These are phyloP conservation scores for Shargacucullia verbasci DNA, from an alignment of 2,888 invertebrate species.

Conservation along the genomic window DNA sequence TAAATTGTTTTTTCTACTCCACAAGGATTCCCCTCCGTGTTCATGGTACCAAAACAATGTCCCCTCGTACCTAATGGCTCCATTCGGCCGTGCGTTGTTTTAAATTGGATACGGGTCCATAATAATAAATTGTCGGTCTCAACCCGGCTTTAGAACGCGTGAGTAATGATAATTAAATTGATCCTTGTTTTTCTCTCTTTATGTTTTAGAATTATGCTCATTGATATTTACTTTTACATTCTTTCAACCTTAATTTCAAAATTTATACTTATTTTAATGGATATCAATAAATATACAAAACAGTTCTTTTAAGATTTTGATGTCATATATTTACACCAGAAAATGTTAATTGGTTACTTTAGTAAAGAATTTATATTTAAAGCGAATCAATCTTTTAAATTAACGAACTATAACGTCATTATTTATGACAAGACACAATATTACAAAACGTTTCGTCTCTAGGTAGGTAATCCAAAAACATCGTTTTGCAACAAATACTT, in stretches of 20 bases:
- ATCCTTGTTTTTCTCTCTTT: constrained; percentile 76
- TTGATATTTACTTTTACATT: constrained; percentile 46
- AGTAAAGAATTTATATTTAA: constrained; percentile 17
- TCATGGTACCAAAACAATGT: constrained; percentile 83
- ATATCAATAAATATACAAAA: constrained; percentile 29
- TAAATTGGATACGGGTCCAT: constrained; percentile 89
- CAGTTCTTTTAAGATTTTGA: constrained; percentile 14
- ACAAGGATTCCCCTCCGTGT: constrained; percentile 84
- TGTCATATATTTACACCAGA: constrained; percentile 20
- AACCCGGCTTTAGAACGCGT: constrained; percentile 80
- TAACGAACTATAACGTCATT: background rate
- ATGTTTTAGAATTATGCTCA: constrained; percentile 54
- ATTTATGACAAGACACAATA: background rate
- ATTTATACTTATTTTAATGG: constrained; percentile 45
- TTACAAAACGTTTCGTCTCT: background rate
- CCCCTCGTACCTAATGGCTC: constrained; percentile 80
- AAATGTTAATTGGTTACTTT: constrained; percentile 34
- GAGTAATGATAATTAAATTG: constrained; percentile 88
- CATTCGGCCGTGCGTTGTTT: constrained; percentile 86
- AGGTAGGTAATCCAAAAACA: background rate
- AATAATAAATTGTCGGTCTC: constrained; percentile 88
- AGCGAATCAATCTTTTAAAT: background rate
- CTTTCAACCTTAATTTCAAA: constrained; percentile 34
- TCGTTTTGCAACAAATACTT: background rate
- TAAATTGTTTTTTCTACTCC: constrained; percentile 88